phyloP scores from a whole-genome alignment of 2,888 invertebrate species.

The Anthoptus insignis region DNA sequence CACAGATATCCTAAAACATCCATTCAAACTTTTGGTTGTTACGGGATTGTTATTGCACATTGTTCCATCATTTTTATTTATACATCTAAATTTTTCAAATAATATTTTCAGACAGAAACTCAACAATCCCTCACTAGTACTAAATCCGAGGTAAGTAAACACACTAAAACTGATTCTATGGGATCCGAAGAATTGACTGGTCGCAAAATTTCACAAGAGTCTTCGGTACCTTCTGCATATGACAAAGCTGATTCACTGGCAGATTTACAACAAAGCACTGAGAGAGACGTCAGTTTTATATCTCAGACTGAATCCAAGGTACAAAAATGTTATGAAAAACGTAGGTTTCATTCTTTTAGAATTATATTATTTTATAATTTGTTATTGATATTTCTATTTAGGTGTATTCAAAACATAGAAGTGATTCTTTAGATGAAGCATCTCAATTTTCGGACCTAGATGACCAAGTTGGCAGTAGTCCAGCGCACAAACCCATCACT shows the following conservation, averaged over 20 bases:
- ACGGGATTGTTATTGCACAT: no score
- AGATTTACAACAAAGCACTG: slow-evolving; percentile 81
- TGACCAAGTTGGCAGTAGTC: slow-evolving; percentile 78
- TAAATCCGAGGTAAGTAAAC: slow-evolving; percentile 75
- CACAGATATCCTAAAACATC: no score
- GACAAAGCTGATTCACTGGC: slow-evolving; percentile 80
- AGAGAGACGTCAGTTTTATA: slow-evolving; percentile 79
- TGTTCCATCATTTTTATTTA: no score
- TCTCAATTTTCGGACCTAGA: slow-evolving; percentile 84
- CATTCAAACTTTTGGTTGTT: no score
- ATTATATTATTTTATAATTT: not conserved
- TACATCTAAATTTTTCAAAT: not conserved
- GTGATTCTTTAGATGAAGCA: slow-evolving; percentile 82
- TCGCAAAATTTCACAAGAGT: slow-evolving; percentile 75
- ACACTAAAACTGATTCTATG: slow-evolving; percentile 79
- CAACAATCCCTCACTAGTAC: slow-evolving; percentile 72
- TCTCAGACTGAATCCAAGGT: slow-evolving; percentile 85
- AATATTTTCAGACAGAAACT: slow-evolving; percentile 66
- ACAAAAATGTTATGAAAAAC: no score
- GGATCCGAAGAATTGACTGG: slow-evolving; percentile 73
- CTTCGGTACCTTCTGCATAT: slow-evolving; percentile 69
- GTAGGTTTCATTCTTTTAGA: no score
- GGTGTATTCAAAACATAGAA: slow-evolving; percentile 81
- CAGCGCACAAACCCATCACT: slow-evolving; percentile 64
- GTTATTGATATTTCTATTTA: slow-evolving; percentile 43